Conservation (phyloP, 2,888 invertebrate species). For the Baronia brevicornis region DNA sequence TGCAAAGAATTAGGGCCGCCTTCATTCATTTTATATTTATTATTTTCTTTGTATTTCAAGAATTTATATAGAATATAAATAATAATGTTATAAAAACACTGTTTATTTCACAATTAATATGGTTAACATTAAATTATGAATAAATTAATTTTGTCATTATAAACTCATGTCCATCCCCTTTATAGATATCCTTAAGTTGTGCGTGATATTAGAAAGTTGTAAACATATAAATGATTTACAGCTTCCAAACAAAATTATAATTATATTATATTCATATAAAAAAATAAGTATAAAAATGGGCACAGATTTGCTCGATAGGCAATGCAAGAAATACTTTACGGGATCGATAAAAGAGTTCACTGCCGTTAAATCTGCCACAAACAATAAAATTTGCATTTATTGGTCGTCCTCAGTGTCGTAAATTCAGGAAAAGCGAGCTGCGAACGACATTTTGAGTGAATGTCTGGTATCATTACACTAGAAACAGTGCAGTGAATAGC, state of each 20-base stretch:
- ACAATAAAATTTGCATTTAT: constrained; percentile 76
- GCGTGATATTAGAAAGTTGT: no score
- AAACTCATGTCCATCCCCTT: no score
- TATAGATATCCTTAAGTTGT: no score
- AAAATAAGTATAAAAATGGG: background rate
- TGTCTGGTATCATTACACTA: constrained; percentile 53
- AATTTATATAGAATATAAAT: background rate
- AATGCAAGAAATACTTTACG: constrained; percentile 55
- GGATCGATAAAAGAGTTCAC: constrained; percentile 67
- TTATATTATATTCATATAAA: background rate
- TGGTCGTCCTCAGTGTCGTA: constrained; percentile 66
- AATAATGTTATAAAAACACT: no score
- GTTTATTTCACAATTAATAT: no score
- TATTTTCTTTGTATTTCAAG: constrained; percentile 1
- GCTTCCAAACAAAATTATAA: no score
- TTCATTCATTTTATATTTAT: constrained; percentile 10
- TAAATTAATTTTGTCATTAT: no score
- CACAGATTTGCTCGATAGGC: constrained; percentile 40
- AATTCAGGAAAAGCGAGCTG: constrained; percentile 63
- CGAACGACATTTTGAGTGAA: constrained; percentile 70
- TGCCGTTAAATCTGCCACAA: constrained; percentile 70
- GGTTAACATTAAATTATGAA: no score
- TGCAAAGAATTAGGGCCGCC: constrained; percentile 32
- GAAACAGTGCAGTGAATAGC: constrained; percentile 39
- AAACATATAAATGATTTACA: no score